These are phyloP conservation scores for Stichodactyla helianthus DNA, from an alignment of 64 coral and sea anemone genomes.

Conservation along the genomic window DNA sequence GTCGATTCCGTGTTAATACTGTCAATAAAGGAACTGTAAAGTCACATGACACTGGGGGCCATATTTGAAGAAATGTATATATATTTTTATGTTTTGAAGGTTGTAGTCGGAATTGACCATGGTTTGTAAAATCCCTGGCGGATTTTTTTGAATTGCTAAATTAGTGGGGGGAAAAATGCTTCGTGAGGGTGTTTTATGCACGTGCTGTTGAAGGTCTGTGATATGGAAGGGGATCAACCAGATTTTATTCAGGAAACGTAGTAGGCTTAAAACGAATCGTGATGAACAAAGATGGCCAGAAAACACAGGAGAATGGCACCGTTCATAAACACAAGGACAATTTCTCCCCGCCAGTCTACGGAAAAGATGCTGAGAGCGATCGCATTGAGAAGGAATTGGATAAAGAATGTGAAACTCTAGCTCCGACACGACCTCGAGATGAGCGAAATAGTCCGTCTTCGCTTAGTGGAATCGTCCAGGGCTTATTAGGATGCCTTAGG, in stretches of 20 bases:
- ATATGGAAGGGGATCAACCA: constrained; percentile 6
- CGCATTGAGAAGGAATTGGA: not conserved
- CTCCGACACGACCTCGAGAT: not conserved
- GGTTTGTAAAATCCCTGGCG: not conserved
- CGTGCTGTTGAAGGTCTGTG: not conserved
- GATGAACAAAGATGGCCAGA: constrained; percentile 11
- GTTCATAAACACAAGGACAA: not conserved
- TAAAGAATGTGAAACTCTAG: not conserved
- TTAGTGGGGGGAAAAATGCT: not conserved
- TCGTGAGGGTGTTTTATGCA: not conserved
- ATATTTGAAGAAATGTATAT: constrained; percentile 15
- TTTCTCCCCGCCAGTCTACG: not conserved
- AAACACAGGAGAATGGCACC: not conserved
- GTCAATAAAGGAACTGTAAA: constrained; percentile 11
- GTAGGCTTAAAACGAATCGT: not conserved
- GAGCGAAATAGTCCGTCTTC: constrained; percentile 5
- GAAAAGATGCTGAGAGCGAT: constrained; percentile 2
- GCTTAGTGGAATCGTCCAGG: constrained; percentile 65
- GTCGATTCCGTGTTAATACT: constrained; percentile 20
- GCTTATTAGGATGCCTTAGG: constrained; percentile 74
- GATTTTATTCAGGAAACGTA: not conserved
- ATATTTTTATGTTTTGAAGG: not conserved
- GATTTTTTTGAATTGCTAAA: not conserved
- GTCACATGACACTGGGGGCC: constrained; percentile 27
- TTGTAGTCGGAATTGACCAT: not conserved